Evolutionary conservation across 2,797 vertebrate genomes (phyloP), one percentile per base, ranked within the genome.

Genomic region (Oceanodroma leucorhoa): DNA sequence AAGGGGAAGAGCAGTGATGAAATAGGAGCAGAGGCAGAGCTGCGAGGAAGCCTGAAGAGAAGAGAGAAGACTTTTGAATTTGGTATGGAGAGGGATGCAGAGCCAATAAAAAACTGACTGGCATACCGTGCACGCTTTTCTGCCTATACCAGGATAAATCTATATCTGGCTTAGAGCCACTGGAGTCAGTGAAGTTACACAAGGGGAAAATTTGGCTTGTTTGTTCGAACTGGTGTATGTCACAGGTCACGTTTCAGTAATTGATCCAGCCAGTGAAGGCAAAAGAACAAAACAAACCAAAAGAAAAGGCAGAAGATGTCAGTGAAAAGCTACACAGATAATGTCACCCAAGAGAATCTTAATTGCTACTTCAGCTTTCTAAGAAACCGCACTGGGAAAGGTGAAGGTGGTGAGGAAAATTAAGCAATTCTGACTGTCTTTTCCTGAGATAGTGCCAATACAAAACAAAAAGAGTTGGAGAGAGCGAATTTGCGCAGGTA

Each of bases 281-380:
- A n/a, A 62, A 82, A 61, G 32, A 95, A n/a, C 29, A 78, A 62
- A 87, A 90, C 27, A 72, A 84, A 87, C 32, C 34, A 70, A 69
- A 86, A 53, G 51, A 61, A 45, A 79, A 75, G 21, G 38, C 43
- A 55, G 55, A 84, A 84, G 45, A 55, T 54, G 22, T 57, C 16
- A 58, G 24, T 73, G 58, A 73, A 91, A 80, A 72, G 17, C 46
- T 69, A 17, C 19, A 18, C 24, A 26, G 38, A 40, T 89, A 32
- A 41, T 36, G 30, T 40, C 29, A 85, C 62, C 9, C 26, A 54
- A 41, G 43, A 84, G 75, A 70, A 46, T 79, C 38, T 76, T 64
- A 67, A 84, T 40, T 43, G 19, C 27, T 79, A 3, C 34, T 92
- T 76, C 22, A 48, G 29, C 45, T 87, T 80, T 76, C 64, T 55